Base-by-base conservation (phyloP, 1,140 invertebrate genomes). In the Neodiprion pinetum region DNA sequence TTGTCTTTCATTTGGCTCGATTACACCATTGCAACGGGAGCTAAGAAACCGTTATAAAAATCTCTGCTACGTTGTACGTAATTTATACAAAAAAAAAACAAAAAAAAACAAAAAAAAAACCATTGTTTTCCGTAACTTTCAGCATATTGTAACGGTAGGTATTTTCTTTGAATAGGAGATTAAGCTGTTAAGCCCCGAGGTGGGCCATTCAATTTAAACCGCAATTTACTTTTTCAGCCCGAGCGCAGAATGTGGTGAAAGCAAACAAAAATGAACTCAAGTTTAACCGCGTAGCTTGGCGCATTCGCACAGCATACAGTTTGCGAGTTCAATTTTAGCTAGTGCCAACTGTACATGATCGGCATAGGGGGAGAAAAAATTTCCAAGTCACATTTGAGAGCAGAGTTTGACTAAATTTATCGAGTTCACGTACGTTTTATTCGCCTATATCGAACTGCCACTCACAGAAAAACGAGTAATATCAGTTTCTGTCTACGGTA, bases 141-240 rank as follows among this genome's bases (percentile, higher is more conserved):
- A 61, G 11, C 53, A 17, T 9, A 61, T 61, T 61, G 53, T 61
- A 14, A 61, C 11, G 53, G 53, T 9, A 61, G n/a, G 67, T 23
- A 12, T 69, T 69, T 65, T 7, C 67, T 17, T 23, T 23, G 67
- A 69, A 47, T 69, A 23, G 21, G 21, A 69, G 67, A 69, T 69
- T 69, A 23, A 69, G 23, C 23, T 21, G 67, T 47, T 23, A 69
- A 69, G 14, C 67, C 8, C 67, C 21, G 23, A 23, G 67, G 17
- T 69, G 10, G 67, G 67, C 40, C 23, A 21, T 69, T 23, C 67
- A 69, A 69, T 69, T 69, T 69, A 23, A 69, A 69, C 12, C 40
- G 67, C 17, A 69, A 69, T 69, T 69, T 23, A 69, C 67, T 69
- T 69, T 69, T 69, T 69, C 8, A 14, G n/a, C 67, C 67, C 14